phyloP scores from a whole-genome alignment of 2,797 vertebrate species.

The Pseudochirops cupreus region DNA sequence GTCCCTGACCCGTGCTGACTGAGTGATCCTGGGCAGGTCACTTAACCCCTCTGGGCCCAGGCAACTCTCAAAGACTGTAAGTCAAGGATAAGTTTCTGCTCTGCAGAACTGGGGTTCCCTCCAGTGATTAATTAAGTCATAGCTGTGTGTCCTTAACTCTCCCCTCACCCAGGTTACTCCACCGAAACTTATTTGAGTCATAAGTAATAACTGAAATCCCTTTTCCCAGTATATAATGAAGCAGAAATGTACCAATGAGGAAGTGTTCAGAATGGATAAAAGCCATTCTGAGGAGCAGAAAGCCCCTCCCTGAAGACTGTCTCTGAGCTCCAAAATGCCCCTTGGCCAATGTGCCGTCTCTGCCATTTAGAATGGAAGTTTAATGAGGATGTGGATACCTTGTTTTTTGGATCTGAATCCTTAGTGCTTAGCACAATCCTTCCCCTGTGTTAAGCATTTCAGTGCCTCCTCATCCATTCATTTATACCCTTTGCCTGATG shows the following conservation, averaged over 20 bases:
- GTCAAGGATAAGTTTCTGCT: neutral
- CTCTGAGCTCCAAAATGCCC: neutral
- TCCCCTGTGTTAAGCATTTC: neutral
- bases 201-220: slow-evolving; percentile 55
- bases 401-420: neutral
- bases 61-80: neutral
- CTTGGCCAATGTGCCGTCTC: neutral
- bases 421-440: neutral
- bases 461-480: neutral
- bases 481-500: neutral
- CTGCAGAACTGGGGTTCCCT: neutral
- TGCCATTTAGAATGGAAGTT: neutral
- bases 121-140: neutral
- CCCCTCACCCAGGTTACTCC: neutral
- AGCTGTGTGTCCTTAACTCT: neutral
- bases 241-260: slow-evolving; percentile 30
- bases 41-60: neutral
- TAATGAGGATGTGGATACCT: neutral
- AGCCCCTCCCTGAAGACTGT: neutral
- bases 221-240: slow-evolving; percentile 27
- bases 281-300: slow-evolving; percentile 43
- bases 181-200: slow-evolving; percentile 50
- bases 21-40: neutral
- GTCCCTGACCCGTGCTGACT: neutral
- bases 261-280: slow-evolving; percentile 35